Conservation (phyloP, 1,140 invertebrate species). For the Nasonia longicornis region DNA sequence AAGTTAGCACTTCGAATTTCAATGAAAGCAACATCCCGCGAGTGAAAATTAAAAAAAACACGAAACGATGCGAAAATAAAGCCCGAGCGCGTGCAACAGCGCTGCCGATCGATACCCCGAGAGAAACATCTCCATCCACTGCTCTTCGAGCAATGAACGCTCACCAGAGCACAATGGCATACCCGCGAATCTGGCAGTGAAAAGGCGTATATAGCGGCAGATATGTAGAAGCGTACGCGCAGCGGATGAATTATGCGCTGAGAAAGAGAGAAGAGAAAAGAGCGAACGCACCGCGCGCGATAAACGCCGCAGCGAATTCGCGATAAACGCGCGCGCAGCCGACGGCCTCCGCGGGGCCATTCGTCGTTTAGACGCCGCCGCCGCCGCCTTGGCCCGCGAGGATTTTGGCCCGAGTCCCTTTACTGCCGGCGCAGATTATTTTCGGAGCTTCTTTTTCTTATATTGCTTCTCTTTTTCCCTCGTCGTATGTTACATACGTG, state of each 20-base stretch:
- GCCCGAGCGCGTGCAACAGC: neutral
- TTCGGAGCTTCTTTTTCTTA: constrained; percentile 10
- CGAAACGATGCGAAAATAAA: neutral
- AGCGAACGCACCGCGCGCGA: neutral
- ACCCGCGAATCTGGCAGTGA: neutral
- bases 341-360: neutral
- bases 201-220: neutral
- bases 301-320: neutral
- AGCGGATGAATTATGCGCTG: constrained; percentile 9
- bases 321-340: constrained; percentile 18
- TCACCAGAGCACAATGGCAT: neutral
- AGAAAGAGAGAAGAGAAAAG: neutral
- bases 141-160: neutral
- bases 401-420: constrained; percentile 27
- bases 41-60: neutral
- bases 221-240: neutral
- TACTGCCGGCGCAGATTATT: constrained; percentile 29
- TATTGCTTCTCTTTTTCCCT: neutral
- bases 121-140: neutral
- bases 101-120: neutral
- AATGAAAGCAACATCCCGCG: neutral
- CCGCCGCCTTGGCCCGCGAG: constrained; percentile 2
- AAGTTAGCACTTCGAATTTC: neutral
- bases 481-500: neutral
- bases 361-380: constrained; percentile 11